Base-by-base conservation (phyloP, 2,888 invertebrate genomes). In the Idaea biselata region DNA sequence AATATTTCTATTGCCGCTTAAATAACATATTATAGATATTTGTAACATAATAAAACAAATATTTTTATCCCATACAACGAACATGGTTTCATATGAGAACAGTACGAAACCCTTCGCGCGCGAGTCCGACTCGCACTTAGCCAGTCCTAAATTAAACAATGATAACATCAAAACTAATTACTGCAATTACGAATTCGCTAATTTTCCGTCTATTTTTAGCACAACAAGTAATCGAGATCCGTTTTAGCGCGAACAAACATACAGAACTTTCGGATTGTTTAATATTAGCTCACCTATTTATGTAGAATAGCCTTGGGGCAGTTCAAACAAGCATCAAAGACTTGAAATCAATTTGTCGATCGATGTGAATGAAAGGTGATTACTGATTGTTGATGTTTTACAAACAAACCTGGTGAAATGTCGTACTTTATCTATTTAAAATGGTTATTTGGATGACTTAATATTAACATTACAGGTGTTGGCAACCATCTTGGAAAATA, bases 261-360 rank as follows among this genome's bases (percentile, higher is more conserved):
- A 44, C 44, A 44, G 3, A 44, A 44, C 44, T 44, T 44, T 44
- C 44, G 44, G 44, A 44, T 44, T 8, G 44, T 44, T 44, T 44
- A 44, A 44, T 44, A 44, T 44, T 44, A 44, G 44, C 44, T 14
- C 44, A 44, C 14, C 44, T 44, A 44, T 44, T 44, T 44, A 44
- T 44, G 44, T 44, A 44, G 44, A 3, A 7, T 44, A 44, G 44
- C 44, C 44, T 44, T 44, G 44, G 44, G 14, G 11, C 44, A 44
- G 44, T 44, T 44, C 44, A 44, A 44, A 44, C 44, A 44, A 44
- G 44, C 44, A 44, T 44, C 44, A 44, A 44, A 44, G 44, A 44
- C 14, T 44, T 44, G 44, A 44, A 44, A 11, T 44, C 44, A 44
- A 44, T 44, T 44, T 44, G 6, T 44, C 44, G 44, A 44, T 44